phyloP scores from a whole-genome alignment of 2,797 vertebrate genomes.

The Eulemur rubriventer region DNA sequence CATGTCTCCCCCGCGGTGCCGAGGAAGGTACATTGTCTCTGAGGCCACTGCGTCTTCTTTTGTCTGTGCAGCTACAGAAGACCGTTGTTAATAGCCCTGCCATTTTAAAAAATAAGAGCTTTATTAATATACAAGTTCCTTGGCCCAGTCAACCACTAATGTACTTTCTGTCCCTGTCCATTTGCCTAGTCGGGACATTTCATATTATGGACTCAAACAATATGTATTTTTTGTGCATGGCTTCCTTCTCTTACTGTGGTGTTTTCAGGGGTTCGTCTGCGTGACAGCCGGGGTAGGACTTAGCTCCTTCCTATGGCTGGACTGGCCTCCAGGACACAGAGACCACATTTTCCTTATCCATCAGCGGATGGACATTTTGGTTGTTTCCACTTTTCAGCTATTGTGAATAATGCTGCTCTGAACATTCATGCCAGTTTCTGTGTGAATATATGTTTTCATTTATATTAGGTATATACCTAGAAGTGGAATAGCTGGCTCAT shows the following conservation, averaged over 20 bases:
- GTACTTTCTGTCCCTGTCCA: not conserved
- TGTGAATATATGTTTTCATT: not conserved
- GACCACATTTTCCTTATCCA: too few relatives aligned
- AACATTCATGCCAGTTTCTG: not conserved
- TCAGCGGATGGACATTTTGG: rapidly evolving
- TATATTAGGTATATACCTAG: not conserved
- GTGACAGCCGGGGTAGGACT: rapidly evolving
- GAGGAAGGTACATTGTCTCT: not conserved
- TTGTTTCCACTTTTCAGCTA: not conserved
- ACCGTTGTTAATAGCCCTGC: not conserved
- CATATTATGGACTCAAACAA: rapidly evolving
- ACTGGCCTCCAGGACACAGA: rapidly evolving
- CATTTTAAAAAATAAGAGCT: not conserved
- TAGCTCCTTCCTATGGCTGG: not conserved
- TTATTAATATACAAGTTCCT: not conserved
- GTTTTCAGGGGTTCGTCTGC: rapidly evolving
- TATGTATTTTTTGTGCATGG: too few relatives aligned
- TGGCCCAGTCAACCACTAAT: not conserved
- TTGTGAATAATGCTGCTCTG: not conserved
- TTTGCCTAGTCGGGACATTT: not conserved
- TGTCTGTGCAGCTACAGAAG: not conserved
- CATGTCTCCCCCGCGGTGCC: not conserved
- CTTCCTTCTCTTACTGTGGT: not conserved
- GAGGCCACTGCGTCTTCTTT: not conserved
- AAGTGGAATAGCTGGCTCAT: not conserved